Evolutionary conservation across 2,797 vertebrate species (phyloP).

Genomic region (Clarias pachynema): DNA sequence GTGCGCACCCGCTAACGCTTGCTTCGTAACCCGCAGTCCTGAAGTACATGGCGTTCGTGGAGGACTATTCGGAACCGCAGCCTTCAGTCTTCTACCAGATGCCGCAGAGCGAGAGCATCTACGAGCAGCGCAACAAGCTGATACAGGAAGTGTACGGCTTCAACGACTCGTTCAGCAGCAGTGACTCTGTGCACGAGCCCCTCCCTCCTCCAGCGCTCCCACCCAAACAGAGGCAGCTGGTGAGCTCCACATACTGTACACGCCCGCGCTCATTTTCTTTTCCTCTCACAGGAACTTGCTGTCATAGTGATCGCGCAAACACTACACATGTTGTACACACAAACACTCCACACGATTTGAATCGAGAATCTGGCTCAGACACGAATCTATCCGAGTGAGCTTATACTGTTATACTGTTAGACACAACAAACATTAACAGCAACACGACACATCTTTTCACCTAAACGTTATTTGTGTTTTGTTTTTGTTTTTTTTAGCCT

Average conservation of each 20-base stretch:
- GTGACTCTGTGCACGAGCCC: slow-evolving; percentile 70
- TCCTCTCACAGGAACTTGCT: background rate
- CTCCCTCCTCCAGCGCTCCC: slow-evolving; percentile 82
- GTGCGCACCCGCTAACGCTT: slow-evolving; percentile 1
- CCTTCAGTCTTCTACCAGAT: slow-evolving; percentile 88
- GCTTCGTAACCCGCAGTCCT: slow-evolving; percentile 73
- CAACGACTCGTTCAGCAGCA: slow-evolving; percentile 75
- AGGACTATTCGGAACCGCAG: slow-evolving; percentile 85
- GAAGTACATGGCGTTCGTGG: slow-evolving; percentile 89
- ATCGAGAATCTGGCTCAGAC: background rate
- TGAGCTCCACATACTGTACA: slow-evolving; percentile 64
- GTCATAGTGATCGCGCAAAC: background rate
- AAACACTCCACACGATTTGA: no score
- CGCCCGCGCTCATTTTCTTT: background rate
- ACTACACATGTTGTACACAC: background rate
- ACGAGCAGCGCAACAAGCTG: slow-evolving; percentile 82
- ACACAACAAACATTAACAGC: background rate
- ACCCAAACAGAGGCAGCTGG: slow-evolving; percentile 90
- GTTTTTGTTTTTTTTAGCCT: no score
- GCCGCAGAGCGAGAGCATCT: slow-evolving; percentile 82
- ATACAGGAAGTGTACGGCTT: slow-evolving; percentile 83
- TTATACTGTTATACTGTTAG: no score
- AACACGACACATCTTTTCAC: background rate
- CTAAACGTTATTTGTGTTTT: background rate
- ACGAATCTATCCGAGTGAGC: background rate